Conservation (phyloP, 2,797 vertebrate genomes). For the Ceyx erithaca region DNA sequence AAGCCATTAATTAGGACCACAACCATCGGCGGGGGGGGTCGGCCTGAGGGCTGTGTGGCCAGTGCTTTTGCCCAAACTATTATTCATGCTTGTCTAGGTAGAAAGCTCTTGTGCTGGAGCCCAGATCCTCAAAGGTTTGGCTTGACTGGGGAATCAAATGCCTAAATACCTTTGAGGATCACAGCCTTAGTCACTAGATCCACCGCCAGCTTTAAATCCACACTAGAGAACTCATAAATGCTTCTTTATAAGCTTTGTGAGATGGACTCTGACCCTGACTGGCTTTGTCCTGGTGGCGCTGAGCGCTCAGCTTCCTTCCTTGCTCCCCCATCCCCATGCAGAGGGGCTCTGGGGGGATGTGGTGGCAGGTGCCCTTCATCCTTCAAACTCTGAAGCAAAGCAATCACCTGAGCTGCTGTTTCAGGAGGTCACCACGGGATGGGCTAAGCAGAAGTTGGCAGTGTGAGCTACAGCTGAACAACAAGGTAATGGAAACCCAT, state of each 20-base stretch:
- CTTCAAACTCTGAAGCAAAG: background rate
- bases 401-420: background rate
- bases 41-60: background rate
- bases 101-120: background rate
- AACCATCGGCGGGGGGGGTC: background rate
- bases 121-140: slow-evolving; percentile 32
- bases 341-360: background rate
- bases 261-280: background rate
- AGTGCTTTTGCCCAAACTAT: background rate
- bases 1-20: background rate
- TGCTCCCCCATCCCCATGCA: background rate
- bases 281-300: background rate
- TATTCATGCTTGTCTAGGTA: background rate
- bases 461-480: background rate
- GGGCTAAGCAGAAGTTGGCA: background rate
- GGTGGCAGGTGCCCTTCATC: background rate
- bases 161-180: slow-evolving; percentile 22
- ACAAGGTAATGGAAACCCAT: background rate
- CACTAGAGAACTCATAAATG: slow-evolving; percentile 1
- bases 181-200: background rate
- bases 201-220: slow-evolving; percentile 15
- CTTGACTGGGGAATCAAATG: slow-evolving; percentile 26
- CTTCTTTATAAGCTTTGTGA: slow-evolving; percentile 21
- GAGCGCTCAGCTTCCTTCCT: background rate
- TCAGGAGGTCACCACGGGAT: background rate